Base-by-base conservation (phyloP, 2,888 invertebrate species). In the Lasioglossum lativentre region DNA sequence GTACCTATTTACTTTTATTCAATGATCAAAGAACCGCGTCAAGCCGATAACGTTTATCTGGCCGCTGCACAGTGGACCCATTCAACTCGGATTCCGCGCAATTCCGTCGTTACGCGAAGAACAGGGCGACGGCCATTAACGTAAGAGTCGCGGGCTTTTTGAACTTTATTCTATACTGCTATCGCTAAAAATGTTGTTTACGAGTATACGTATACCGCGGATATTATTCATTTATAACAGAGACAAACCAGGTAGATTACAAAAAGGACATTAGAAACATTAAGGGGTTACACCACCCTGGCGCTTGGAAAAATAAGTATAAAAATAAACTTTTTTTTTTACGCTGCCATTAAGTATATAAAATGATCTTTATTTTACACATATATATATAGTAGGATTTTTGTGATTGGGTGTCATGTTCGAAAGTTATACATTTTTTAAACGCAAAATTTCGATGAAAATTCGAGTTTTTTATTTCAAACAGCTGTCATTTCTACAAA, bases 11-110 rank as follows among this genome's bases (percentile, higher is more conserved):
- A 83, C 83, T 86, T 82, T 90, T 86, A 90, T 90, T 89, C 84
- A 75, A 81, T 75, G 90, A 89, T 90, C 91, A 89, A 88, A 89
- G 88, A 90, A 83, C 76, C 85, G 87, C 86, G 86, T 88, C 87
- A 83, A 82, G 34, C 75, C 82, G 90, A 89, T 90, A 90, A 90
- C 80, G 78, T 83, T 89, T 90, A 90, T 90, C 90, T 86, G 56
- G 63, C 47, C 42, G 38, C 72, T 76, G 38, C 85, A 90, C 90
- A 90, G 88, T 89, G 80, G 80, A 56, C 23, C 86, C 83, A 89
- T 90, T 90, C 87, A 90, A 66, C 59, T 66, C 42, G 52, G 52
- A 63, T 85, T 80, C 72, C 75, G 56, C 83, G 86, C 85, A 75
- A 86, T 82, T 84, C 75, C 74, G 34, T 77, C 82, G 47, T 77